Base-by-base conservation (phyloP, 2,888 invertebrate genomes). In the Agrotis segetum region DNA sequence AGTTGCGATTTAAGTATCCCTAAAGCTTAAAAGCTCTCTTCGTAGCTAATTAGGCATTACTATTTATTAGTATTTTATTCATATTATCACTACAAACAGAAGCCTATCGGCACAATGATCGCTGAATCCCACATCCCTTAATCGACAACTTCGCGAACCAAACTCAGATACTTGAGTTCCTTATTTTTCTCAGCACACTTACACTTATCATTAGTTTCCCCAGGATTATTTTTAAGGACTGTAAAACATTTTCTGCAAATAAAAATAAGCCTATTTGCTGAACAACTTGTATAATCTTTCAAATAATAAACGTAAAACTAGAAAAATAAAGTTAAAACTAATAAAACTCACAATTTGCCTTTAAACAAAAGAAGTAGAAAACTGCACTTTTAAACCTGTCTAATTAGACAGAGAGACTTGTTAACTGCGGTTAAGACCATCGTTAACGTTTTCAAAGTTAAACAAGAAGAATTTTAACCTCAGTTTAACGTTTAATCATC, bases 391-490 rank as follows among this genome's bases (percentile, higher is more conserved):
- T 49, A 24, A 44, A 19, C 4, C 56, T 34, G 19, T 53, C 6
- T 74, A 74, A 79, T 74, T 74, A 66, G 14, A 80, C 44, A 44
- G 5, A 47, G 19, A 79, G 50, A 62, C 17, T 78, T 50, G 49
- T 49, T 70, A 77, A 55, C 78, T 60, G n/a, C 29, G 7, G 21
- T 34, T 49, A 19, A 50, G 46, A 17, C 44, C 73, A 49, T 40
- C 56, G 47, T 66, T 74, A 73, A 65, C 50, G 44, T 58, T 78
- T 21, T 19, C 16, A 74, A 74, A 74, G 53, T 74, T 66, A 62
- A 80, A 74, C 44, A 53, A 58, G 58, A 24, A 50, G 53, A 21
- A 61, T 74, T 80, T 73, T 50, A 71, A 66, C 52, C 74, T 16
- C 13, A 14, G 16, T 58, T 74, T 11, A 71, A 21, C 74, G 47